Evolutionary conservation across 2,113 vertebrate species (phyloP), one percentile per base, ranked within the genome.

Genomic region (Oreochromis aureus): DNA sequence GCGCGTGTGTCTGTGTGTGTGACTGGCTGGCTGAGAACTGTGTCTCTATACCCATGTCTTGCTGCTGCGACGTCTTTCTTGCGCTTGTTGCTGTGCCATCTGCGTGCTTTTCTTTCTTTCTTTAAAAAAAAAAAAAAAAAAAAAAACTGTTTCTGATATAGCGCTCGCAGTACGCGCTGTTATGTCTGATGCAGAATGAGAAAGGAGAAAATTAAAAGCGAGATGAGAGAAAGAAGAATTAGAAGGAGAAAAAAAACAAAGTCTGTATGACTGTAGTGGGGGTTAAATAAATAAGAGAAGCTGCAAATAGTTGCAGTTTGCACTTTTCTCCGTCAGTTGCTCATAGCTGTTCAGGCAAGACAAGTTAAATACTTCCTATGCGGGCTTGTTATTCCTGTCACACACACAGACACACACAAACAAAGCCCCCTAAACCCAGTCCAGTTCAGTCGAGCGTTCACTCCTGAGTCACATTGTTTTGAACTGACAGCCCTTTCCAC

Each of bases 401-500:
- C 91, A 93, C 88, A 81, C 88, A 58, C 76, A 78, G 22, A 86
- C 48, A 46, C 85, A 83, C 88, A 86, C 53, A 91, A 81, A 92
- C 86, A 88, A 86, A 93, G 56, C 85, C 87, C 54, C 80, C 76
- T 84, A 90, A 93, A 86, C 87, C 88, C 41, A 48, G 87, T 91
- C 81, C 86, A n/a, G 90, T 80, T 84, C 90, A 92, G 91, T 90
- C 86, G 87, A 93, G 94, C 90, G 55, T 92, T 90, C 81, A 87
- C 48, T 90, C 87, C 86, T 48, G 27, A 93, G 92, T 93, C 92
- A 91, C 92, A 93, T 94, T 95, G 95, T 94, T 96, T 94, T 89
- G 89, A 92, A 94, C 89, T 92, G 93, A 93, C 90, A 92, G 84
- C 91, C 81, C 80, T 78, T 69, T 90, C 69, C 83, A 87, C 59